Evolutionary conservation across 2,888 invertebrate species (phyloP), one percentile per base, ranked within the genome.

Genomic region (Scelioninae gen. 2): DNA sequence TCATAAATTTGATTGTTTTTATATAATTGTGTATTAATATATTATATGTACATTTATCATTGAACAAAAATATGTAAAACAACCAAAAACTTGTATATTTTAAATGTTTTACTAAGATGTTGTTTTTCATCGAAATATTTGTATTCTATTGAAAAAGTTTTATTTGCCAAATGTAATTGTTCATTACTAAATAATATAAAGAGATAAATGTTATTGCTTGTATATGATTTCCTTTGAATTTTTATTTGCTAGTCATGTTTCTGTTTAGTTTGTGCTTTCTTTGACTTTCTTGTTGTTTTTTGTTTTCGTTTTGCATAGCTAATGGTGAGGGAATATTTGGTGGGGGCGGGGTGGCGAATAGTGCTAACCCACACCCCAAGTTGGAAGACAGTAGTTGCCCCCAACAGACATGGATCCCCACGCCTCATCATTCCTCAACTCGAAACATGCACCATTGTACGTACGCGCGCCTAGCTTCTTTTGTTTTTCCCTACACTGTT

Each of bases 381-480:
- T 80, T 85, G 80, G 85, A 85, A 75, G 85, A 85, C 75, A 83
- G 79, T 83, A 85, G 80, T 81, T 85, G 85, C 76, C 83, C 81
- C 78, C 81, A 81, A 73, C 83, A 82, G 82, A 84, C 84, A 71
- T 84, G 85, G 84, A 83, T 83, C 73, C 84, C 84, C 75, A 82
- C 85, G 79, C 81, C 84, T 79, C 85, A 84, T 82, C 85, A 84
- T 80, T 82, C 85, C 77, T 79, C 84, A 67, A 75, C 83, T 64
- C 83, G 84, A 82, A 84, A 82, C 76, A 83, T 85, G 79, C 85
- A 85, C 78, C 85, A 85, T 84, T 81, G 85, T 85, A 85, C 81
- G 85, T 85, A 85, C 78, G 64, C 53, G 76, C 74, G 74, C 63
- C 53, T 75, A 77, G 71, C 74, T 74, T 72, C 58, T 74, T 50